These are phyloP conservation scores for Bos javanicus DNA, from an alignment of 2,113 vertebrate species.

Conservation along the genomic window DNA sequence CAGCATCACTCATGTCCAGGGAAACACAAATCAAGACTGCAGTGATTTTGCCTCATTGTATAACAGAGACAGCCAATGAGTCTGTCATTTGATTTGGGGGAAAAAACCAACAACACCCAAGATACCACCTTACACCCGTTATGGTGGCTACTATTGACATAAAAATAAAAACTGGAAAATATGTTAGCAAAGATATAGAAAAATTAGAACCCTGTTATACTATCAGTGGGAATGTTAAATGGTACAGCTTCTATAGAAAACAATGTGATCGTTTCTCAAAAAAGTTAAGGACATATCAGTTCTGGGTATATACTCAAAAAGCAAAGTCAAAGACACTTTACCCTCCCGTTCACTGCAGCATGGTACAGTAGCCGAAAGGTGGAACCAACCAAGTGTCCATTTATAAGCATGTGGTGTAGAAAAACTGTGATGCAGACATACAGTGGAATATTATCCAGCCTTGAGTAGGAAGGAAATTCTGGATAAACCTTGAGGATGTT, in stretches of 20 bases:
- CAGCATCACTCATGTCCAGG: background rate
- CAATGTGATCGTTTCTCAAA: background rate
- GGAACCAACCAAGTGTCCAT: background rate
- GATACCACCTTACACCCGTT: background rate
- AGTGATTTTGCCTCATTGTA: background rate
- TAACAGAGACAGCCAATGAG: background rate
- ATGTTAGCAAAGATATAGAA: background rate
- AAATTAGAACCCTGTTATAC: background rate
- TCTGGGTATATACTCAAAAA: background rate
- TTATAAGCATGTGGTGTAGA: background rate
- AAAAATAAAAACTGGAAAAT: background rate
- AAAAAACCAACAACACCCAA: background rate
- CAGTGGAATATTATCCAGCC: background rate
- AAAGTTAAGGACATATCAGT: background rate
- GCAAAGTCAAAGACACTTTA: background rate
- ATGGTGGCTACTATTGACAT: too few species aligned
- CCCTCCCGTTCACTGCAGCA: background rate
- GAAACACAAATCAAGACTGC: background rate
- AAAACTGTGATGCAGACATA: background rate
- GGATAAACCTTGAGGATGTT: background rate
- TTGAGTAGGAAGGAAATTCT: background rate
- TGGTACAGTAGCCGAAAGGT: background rate
- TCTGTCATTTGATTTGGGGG: background rate
- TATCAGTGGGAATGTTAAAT: background rate
- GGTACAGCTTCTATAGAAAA: background rate